Evolutionary conservation across 2,888 invertebrate species (phyloP).

Genomic region (Nomada flava): DNA sequence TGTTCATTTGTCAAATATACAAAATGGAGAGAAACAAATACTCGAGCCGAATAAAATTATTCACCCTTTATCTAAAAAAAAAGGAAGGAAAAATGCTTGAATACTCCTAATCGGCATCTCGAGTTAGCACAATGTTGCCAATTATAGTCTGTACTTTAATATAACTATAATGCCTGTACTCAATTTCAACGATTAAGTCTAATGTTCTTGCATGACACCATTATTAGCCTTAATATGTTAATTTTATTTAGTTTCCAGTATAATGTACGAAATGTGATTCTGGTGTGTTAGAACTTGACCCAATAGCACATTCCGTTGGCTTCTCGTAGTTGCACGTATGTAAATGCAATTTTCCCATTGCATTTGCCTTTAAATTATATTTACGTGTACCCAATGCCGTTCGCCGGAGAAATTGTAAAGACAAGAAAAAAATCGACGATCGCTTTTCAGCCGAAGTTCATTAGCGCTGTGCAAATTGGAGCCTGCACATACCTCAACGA

Average conservation of each 20-base stretch:
- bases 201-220: slow-evolving; percentile 7
- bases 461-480: slow-evolving; percentile 70
- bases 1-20: too few species aligned
- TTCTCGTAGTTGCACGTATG: background rate
- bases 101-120: too few species aligned
- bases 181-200: background rate
- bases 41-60: too few species aligned
- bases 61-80: too few species aligned
- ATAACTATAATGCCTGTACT: background rate
- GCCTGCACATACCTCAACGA: slow-evolving; percentile 55
- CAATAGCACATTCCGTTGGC: slow-evolving; percentile 7
- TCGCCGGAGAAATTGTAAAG: background rate
- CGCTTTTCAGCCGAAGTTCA: slow-evolving; percentile 51
- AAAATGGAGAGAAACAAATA: too few species aligned
- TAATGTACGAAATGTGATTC: slow-evolving; percentile 17
- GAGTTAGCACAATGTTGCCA: too few species aligned
- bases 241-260: slow-evolving; percentile 23
- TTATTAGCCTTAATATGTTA: slow-evolving; percentile 23
- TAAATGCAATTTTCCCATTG: slow-evolving; percentile 5
- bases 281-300: slow-evolving; percentile 12
- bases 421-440: slow-evolving; percentile 25
- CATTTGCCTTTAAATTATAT: background rate
- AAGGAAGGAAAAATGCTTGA: too few species aligned
- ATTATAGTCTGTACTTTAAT: background rate
- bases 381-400: too few species aligned